phyloP scores from a whole-genome alignment of 2,888 invertebrate species.

The Thecophora atra region DNA sequence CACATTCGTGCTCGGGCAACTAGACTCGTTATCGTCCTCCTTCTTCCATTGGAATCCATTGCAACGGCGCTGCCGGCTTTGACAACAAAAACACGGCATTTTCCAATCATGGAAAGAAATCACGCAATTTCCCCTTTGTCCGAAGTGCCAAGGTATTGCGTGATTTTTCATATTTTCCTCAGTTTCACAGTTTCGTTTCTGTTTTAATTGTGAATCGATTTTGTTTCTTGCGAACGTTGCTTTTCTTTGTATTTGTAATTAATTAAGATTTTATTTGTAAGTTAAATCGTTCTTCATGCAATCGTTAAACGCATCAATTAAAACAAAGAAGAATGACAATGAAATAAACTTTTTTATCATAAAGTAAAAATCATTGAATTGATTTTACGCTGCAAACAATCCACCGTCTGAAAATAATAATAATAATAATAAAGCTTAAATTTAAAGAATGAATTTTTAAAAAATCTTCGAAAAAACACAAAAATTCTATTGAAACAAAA shows the following conservation, averaged over 20 bases:
- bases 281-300: conserved; percentile 8
- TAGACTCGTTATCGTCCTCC: too few species aligned
- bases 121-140: too few species aligned
- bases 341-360: conserved; percentile 36
- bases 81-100: too few species aligned
- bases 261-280: conserved; percentile 9
- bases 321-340: conserved; percentile 20
- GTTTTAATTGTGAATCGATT: too few species aligned
- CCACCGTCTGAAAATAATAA: conserved; percentile 36
- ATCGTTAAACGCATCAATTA: too few species aligned
- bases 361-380: conserved; percentile 52
- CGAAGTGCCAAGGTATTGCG: too few species aligned
- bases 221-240: too few species aligned
- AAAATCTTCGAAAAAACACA: conserved; percentile 31
- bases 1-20: not conserved
- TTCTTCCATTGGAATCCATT: too few species aligned
- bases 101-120: too few species aligned
- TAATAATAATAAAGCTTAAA: conserved; percentile 32
- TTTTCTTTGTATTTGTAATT: conserved; percentile 18
- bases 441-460: conserved; percentile 31
- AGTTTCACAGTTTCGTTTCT: too few species aligned
- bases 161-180: too few species aligned
- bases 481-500: conserved; percentile 33
- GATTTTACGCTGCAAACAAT: conserved; percentile 47
- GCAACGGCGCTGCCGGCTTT: too few species aligned